Conservation (phyloP, 2,888 invertebrate species). For the Tetragonula carbonaria region DNA sequence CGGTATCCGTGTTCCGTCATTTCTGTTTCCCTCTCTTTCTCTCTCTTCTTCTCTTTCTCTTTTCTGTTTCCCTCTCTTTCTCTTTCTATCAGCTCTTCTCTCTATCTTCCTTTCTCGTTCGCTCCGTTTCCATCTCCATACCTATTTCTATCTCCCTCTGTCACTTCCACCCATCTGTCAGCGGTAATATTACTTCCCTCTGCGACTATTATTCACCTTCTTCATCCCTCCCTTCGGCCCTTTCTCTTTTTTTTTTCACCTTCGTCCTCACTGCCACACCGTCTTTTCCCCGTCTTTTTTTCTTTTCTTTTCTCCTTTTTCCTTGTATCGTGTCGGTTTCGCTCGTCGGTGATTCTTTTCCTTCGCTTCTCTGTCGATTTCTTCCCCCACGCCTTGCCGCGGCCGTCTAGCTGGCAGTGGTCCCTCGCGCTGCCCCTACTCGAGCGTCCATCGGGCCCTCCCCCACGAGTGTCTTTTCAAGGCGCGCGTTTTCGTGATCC, state of each 20-base stretch:
- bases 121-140: slow-evolving; percentile 18
- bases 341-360: background rate
- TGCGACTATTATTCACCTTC: background rate
- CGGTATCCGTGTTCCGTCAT: slow-evolving; percentile 68
- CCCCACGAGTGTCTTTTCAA: slow-evolving; percentile 21
- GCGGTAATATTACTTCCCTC: background rate
- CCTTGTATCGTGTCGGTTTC: background rate
- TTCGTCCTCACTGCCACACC: background rate
- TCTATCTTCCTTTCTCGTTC: slow-evolving; percentile 12
- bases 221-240: background rate
- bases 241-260: slow-evolving; percentile 16
- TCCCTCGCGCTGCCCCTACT: slow-evolving; percentile 13
- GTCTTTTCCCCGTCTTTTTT: background rate
- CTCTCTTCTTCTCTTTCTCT: slow-evolving; percentile 12
- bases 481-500: slow-evolving; percentile 47
- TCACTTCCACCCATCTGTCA: background rate
- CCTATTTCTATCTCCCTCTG: slow-evolving; percentile 10
- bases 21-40: slow-evolving; percentile 27
- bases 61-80: slow-evolving; percentile 14
- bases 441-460: slow-evolving; percentile 29
- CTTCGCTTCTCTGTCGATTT: background rate
- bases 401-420: background rate
- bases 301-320: background rate
- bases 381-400: background rate
- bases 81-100: background rate